Conservation (phyloP, 2,797 vertebrate species). For the Paguma larvata region DNA sequence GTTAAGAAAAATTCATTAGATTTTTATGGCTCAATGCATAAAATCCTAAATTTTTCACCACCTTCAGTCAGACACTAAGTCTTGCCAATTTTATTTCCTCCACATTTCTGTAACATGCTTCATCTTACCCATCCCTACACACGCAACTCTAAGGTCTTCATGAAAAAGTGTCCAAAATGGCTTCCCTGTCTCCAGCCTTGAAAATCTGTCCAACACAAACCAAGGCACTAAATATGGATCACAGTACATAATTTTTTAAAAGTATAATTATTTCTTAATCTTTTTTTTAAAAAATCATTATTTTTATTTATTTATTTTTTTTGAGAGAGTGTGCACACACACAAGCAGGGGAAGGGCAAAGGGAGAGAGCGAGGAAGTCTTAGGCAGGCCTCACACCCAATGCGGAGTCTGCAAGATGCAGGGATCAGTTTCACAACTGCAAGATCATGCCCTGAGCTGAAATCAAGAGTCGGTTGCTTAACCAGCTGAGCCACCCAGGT, state of each 20-base stretch:
- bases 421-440: no score
- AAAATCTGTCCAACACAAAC: background rate
- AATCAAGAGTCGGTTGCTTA: no score
- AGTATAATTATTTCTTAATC: conserved; percentile 36
- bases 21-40: background rate
- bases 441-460: no score
- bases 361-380: no score
- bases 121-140: background rate
- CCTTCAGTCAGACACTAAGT: background rate
- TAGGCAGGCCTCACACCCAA: no score
- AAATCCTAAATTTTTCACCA: background rate
- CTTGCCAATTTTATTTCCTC: background rate
- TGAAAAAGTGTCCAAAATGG: background rate
- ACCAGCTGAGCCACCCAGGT: no score
- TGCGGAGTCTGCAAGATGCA: no score
- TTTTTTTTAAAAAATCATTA: background rate
- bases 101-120: background rate
- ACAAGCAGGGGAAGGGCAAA: no score
- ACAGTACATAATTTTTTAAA: background rate
- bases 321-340: no score
- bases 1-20: background rate
- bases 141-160: background rate
- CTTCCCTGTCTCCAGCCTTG: background rate
- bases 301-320: no score
- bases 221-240: background rate